Conservation (phyloP, 2,888 invertebrate species). For the Amphipyra tragopoginis region DNA sequence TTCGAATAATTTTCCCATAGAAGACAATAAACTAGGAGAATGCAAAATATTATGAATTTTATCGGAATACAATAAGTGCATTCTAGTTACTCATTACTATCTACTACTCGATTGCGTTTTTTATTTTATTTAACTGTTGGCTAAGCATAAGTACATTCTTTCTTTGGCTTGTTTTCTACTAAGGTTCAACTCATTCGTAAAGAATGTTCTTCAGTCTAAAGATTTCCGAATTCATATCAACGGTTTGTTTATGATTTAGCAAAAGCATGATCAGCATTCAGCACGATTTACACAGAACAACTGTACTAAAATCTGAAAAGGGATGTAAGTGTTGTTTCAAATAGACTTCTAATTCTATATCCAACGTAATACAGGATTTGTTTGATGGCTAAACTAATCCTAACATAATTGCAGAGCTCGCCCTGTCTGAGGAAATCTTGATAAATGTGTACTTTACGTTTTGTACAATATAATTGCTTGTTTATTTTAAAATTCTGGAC, state of each 20-base stretch:
- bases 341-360: constrained; percentile 12
- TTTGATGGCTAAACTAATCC: constrained; percentile 28
- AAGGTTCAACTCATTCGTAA: no score
- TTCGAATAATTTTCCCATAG: constrained; percentile 5
- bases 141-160: no score
- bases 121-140: no score
- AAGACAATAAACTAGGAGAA: not conserved
- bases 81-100: no score
- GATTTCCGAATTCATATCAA: not conserved
- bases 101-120: no score
- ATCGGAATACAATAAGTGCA: no score
- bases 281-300: not conserved
- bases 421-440: constrained; percentile 36
- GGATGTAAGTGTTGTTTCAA: constrained; percentile 2
- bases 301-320: not conserved
- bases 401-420: constrained; percentile 26
- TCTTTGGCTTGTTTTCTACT: no score
- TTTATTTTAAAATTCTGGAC: constrained; percentile 46
- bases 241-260: not conserved
- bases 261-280: not conserved
- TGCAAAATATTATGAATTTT: no score
- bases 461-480: constrained; percentile 37
- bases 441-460: constrained; percentile 41
- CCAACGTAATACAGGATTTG: constrained; percentile 6
- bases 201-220: not conserved